Percentiles rank a stretch among this genome's conserved stretches.
phyloP scores from a whole-genome alignment of 2,113 vertebrate species.

The Ophiodon elongatus region DNA sequence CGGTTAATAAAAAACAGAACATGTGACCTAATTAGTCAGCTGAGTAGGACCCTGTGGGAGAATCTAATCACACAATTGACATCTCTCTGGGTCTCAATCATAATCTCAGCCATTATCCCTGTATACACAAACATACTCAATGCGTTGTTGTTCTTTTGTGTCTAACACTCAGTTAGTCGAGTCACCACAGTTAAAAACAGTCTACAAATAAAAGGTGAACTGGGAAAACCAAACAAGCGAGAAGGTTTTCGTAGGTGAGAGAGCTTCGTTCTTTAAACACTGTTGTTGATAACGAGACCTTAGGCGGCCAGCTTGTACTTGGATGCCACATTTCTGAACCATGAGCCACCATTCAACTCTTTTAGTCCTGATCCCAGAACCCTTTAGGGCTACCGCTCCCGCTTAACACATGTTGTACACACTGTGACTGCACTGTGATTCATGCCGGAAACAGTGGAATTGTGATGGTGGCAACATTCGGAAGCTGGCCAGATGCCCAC shows the following conservation, averaged over 20 bases:
- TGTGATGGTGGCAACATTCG: not conserved
- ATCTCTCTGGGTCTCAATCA: constrained; percentile 7
- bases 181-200: not conserved
- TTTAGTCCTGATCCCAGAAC: constrained; percentile 10
- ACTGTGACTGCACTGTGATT: constrained; percentile 28
- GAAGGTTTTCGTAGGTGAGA: not conserved
- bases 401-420: not conserved
- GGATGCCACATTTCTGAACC: not conserved
- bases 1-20: not conserved
- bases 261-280: not conserved
- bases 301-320: not conserved
- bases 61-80: constrained; percentile 19
- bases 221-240: not conserved
- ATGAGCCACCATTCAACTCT: not conserved
- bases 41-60: not conserved
- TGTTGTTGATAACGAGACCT: not conserved
- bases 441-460: not conserved
- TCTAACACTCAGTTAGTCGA: not conserved
- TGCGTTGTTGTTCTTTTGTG: not conserved
- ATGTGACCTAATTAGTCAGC: not conserved
- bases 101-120: not conserved
- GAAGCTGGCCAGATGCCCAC: constrained; percentile 5
- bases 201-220: not conserved
- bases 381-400: not conserved
- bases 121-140: not conserved